Evolutionary conservation across 2,888 invertebrate species (phyloP), one percentile per base, ranked within the genome.

Genomic region (Morpho achilles): DNA sequence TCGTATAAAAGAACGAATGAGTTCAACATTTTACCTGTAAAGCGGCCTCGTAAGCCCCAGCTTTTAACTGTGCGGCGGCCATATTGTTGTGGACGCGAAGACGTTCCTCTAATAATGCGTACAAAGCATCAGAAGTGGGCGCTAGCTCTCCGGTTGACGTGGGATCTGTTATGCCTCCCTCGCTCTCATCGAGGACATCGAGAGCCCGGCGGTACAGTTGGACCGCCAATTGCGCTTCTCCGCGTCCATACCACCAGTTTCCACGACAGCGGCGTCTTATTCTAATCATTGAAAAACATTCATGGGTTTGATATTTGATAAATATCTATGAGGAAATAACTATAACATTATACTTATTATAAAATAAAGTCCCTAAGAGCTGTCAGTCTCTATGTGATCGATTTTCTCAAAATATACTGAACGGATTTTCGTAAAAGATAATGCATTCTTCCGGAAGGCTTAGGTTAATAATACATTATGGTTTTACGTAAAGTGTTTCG

Each of bases 31-130:
- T 50, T 22, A 85, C 96, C 78, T 94, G 93, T 32, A 97, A 87
- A 7, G 98, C 98, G 8, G 96, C 95, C 69, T 97, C 96, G 76
- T 93, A 96, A 7, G 96, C 95, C 57, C 95, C 94, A 45, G 96
- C 94, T 91, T 97, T 97, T 67, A 98, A 92, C 84, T 98, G 98
- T 9, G 97, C 96, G 64, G 97, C 96, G 9, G 98, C 97, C 92
- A 98, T 93, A 79, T 98, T 98, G 78, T 98, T 98, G 73, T 96
- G 95, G 1, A 97, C 96, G 72, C 96, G 94, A 54, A 97, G 87
- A 64, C 97, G 89, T 74, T 96, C 96, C 56, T 97, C 96, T 41
- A 97, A 76, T 53, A 98, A 75, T 44, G 91, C 73, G 56, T 75
- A 71, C 6, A 90, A 67, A 0, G 76, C 78, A 0, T 79, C 79